A percentile compares a stretch with the other conserved stretches of the same genome.
Evolutionary conservation across 2,113 vertebrate species (phyloP).

Genomic region (Thamnaconus septentrionalis): DNA sequence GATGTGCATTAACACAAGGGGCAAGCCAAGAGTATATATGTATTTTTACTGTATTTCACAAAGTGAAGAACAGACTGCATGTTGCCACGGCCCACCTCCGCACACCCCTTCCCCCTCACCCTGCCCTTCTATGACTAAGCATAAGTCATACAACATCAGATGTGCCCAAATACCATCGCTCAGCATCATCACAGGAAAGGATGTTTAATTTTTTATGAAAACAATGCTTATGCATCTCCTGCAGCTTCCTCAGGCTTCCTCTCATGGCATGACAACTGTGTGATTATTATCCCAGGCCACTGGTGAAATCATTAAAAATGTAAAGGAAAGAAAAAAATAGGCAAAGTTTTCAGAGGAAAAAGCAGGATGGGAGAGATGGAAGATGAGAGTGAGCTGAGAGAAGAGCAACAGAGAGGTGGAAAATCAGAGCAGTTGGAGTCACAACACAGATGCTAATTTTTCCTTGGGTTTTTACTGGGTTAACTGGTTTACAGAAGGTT

Average conservation of each 20-base stretch:
- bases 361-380: neutral
- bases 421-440: too few species aligned
- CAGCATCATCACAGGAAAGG: constrained; percentile 49
- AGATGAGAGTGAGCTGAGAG: neutral
- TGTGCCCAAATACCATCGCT: constrained; percentile 20
- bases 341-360: constrained; percentile 10
- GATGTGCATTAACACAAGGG: too few species aligned
- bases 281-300: constrained; percentile 51
- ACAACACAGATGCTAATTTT: too few species aligned
- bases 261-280: constrained; percentile 41
- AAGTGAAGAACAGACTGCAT: too few species aligned
- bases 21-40: too few species aligned
- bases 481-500: too few species aligned
- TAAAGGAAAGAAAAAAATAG: constrained; percentile 14
- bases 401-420: neutral
- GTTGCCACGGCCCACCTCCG: too few species aligned
- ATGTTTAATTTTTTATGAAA: constrained; percentile 57
- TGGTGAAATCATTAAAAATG: constrained; percentile 61
- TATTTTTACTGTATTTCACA: too few species aligned
- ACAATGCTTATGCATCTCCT: constrained; percentile 32
- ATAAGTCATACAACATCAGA: constrained; percentile 37
- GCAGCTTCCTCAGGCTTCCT: constrained; percentile 16
- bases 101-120: too few species aligned
- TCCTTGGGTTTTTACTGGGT: too few species aligned
- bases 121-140: constrained; percentile 35